phyloP scores from a whole-genome alignment of 2,113 vertebrate species.

The Arizona elegans region DNA sequence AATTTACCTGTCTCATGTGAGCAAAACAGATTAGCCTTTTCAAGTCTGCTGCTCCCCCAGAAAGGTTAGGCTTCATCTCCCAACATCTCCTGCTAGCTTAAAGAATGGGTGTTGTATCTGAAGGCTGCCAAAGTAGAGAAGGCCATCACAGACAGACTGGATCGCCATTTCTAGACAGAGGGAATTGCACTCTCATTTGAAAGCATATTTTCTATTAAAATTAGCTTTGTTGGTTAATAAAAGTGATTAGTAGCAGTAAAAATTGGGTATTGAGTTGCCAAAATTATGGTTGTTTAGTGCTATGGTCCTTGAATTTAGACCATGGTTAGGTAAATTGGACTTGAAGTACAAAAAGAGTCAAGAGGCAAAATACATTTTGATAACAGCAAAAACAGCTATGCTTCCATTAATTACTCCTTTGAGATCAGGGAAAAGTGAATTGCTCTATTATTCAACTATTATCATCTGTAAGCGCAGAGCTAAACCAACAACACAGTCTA shows the following conservation, averaged over 20 bases:
- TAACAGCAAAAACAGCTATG: not conserved
- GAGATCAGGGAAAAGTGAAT: not conserved
- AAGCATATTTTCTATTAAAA: not conserved
- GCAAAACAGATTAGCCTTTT: not conserved
- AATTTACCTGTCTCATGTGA: not conserved
- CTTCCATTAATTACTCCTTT: not conserved
- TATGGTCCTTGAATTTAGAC: not conserved
- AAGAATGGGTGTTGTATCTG: not conserved
- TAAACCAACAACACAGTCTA: not conserved
- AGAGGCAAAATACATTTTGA: not conserved
- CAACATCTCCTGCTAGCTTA: not conserved
- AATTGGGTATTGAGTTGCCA: not conserved
- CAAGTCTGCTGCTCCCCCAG: not conserved
- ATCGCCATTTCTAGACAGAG: not conserved
- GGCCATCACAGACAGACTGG: not conserved
- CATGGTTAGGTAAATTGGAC: not conserved
- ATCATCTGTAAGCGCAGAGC: not conserved
- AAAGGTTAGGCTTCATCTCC: not conserved
- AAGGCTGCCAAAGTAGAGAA: not conserved
- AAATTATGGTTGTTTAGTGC: not conserved
- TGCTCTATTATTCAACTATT: not conserved
- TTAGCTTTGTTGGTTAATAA: not conserved
- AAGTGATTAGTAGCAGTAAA: not conserved
- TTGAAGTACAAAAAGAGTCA: not conserved
- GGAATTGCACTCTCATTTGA: not conserved